Conservation (phyloP, 2,113 vertebrate genomes). For the Hyaena hyaena region DNA sequence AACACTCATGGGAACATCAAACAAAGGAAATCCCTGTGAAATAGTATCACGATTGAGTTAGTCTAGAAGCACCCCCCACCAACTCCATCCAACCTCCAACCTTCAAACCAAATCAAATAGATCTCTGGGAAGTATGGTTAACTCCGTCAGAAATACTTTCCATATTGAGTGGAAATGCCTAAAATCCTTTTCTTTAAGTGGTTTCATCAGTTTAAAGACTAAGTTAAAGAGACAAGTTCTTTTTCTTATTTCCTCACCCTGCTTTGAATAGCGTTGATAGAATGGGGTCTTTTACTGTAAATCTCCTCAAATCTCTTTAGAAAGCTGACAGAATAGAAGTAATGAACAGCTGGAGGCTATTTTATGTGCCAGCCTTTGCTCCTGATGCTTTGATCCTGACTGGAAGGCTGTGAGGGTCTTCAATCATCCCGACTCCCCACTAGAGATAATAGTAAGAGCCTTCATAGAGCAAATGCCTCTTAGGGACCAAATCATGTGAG, state of each 20-base stretch:
- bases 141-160: not conserved
- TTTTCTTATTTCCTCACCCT: not conserved
- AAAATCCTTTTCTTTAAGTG: not conserved
- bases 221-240: not conserved
- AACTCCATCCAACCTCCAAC: no score
- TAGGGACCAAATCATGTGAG: not conserved
- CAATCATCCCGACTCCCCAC: not conserved
- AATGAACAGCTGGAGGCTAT: not conserved
- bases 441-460: not conserved
- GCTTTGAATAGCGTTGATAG: not conserved
- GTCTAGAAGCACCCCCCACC: not conserved
- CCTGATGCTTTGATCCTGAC: not conserved
- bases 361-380: conserved; percentile 14
- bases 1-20: not conserved
- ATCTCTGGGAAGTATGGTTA: not conserved
- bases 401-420: not conserved
- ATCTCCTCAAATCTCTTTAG: not conserved
- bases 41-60: not conserved
- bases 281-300: not conserved
- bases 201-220: not conserved
- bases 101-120: not conserved
- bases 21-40: not conserved
- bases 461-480: not conserved
- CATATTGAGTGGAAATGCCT: not conserved
- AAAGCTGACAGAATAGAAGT: not conserved